Percentiles rank a stretch among this genome's conserved stretches.
Evolutionary conservation across 1,140 invertebrate species (phyloP).

Genomic region (Caenorhabditis latens): DNA sequence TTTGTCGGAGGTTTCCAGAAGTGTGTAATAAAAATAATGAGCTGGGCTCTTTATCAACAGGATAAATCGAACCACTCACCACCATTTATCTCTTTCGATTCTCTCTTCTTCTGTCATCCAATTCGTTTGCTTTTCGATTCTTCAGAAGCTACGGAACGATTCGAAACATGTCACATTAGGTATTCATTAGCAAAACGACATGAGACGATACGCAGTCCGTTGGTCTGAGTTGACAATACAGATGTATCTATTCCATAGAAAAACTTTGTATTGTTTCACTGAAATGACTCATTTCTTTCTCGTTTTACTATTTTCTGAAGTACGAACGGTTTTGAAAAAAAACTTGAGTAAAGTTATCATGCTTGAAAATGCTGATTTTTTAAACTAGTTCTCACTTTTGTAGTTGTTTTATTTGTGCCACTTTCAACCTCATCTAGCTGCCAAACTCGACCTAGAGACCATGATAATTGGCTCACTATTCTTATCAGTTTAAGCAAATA

Average conservation of each 20-base stretch:
- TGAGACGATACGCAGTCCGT: conserved; percentile 30
- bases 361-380: too few species aligned
- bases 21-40: conserved; percentile 54
- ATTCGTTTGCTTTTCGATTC: conserved; percentile 27
- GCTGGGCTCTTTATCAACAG: conserved; percentile 46
- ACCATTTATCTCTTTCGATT: conserved; percentile 9
- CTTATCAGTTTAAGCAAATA: conserved; percentile 32
- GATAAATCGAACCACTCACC: conserved; percentile 17
- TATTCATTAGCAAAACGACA: conserved; percentile 39
- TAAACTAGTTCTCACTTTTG: too few species aligned
- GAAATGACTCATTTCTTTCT: conserved; percentile 34
- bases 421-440: too few species aligned
- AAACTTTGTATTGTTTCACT: conserved; percentile 3
- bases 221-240: conserved; percentile 29
- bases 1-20: conserved; percentile 31
- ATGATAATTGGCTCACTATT: background rate
- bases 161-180: conserved; percentile 38
- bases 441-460: too few species aligned
- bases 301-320: background rate
- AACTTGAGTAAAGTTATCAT: background rate
- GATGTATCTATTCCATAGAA: background rate
- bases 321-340: background rate
- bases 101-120: background rate
- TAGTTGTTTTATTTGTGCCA: too few species aligned
- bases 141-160: background rate